phyloP scores from a whole-genome alignment of 1,140 invertebrate species.

The Drepana arcuata region DNA sequence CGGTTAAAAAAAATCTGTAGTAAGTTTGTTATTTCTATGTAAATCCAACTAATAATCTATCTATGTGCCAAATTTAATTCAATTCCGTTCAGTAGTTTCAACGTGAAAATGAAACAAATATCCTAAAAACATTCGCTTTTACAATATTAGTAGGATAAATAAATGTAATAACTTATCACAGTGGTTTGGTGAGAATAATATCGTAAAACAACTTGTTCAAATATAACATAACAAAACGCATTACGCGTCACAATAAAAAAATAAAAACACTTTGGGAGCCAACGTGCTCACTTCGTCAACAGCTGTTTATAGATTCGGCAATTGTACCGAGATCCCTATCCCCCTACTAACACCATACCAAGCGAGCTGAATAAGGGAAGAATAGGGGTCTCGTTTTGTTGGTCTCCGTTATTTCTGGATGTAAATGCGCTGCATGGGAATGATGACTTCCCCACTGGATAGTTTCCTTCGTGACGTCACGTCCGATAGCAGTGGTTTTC shows the following conservation, averaged over 20 bases:
- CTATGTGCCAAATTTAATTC: too few relatives aligned
- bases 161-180: too few relatives aligned
- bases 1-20: too few relatives aligned
- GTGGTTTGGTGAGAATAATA: too few relatives aligned
- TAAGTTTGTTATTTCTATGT: too few relatives aligned
- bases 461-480: conserved; percentile 56
- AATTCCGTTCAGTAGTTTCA: too few relatives aligned
- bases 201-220: too few relatives aligned
- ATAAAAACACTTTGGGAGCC: conserved; percentile 24
- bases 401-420: conserved; percentile 42
- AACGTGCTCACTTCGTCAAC: conserved; percentile 45
- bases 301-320: conserved; percentile 55
- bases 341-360: neutral
- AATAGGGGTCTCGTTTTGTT: conserved; percentile 8
- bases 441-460: conserved; percentile 46
- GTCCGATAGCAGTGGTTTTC: conserved; percentile 32
- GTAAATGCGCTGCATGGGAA: conserved; percentile 39
- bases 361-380: neutral
- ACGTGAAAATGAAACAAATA: too few relatives aligned
- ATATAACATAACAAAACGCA: too few relatives aligned
- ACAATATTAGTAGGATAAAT: too few relatives aligned
- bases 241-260: conserved; percentile 22
- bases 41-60: too few relatives aligned
- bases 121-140: too few relatives aligned
- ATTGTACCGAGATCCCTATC: conserved; percentile 23